Evolutionary conservation across 2,797 vertebrate species (phyloP).

Genomic region (Hydrophis major): DNA sequence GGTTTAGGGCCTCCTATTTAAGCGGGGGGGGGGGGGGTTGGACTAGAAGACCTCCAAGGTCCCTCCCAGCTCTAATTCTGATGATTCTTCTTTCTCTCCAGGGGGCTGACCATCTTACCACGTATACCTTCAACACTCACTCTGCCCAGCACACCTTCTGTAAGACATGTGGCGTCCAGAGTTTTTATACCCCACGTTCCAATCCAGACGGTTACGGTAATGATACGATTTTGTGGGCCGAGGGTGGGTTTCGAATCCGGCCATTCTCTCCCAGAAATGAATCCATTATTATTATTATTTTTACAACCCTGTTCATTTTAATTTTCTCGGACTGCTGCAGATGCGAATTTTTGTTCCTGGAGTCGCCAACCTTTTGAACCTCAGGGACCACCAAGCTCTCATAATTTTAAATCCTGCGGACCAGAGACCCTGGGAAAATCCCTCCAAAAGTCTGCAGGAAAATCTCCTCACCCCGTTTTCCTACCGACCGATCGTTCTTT

Average conservation of each 20-base stretch:
- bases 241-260: background rate
- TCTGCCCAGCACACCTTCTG: slow-evolving; percentile 92
- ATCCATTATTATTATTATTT: background rate
- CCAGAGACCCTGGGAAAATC: no score
- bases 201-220: slow-evolving; percentile 92
- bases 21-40: no score
- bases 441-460: no score
- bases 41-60: no score
- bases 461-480: no score
- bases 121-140: slow-evolving; percentile 92
- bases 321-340: background rate
- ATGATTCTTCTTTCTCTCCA: slow-evolving; percentile 55
- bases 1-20: no score
- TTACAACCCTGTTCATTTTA: background rate
- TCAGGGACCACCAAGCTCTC: no score
- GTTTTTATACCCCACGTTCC: slow-evolving; percentile 92
- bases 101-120: slow-evolving; percentile 87
- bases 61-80: no score
- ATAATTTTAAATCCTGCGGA: no score
- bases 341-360: background rate
- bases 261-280: background rate
- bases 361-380: no score
- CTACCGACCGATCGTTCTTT: no score
- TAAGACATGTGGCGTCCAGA: slow-evolving; percentile 95
- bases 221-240: slow-evolving; percentile 26